These are phyloP conservation scores for Netelia virgata DNA, from an alignment of 2,888 invertebrate species.

Conservation along the genomic window DNA sequence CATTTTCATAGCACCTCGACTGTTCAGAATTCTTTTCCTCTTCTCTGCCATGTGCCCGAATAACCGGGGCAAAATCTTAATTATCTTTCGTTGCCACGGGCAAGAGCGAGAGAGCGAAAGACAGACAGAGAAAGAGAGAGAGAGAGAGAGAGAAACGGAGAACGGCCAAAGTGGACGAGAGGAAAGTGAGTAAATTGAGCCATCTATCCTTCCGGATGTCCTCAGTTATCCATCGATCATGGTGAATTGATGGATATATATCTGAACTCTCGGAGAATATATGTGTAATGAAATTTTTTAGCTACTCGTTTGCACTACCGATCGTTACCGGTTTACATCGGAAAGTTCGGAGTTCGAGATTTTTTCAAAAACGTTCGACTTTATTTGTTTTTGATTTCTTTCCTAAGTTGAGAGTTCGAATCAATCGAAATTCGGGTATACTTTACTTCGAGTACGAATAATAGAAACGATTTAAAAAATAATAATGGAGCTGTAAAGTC, in stretches of 20 bases:
- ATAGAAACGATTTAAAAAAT: not conserved
- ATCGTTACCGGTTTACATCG: not conserved
- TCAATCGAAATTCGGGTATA: no score
- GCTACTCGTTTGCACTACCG: not conserved
- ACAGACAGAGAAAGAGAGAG: constrained; percentile 10
- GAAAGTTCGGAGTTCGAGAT: not conserved
- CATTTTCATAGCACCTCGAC: constrained; percentile 44
- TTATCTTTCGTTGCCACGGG: constrained; percentile 66
- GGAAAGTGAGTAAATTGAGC: constrained; percentile 59
- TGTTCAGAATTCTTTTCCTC: constrained; percentile 59
- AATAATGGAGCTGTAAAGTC: not conserved
- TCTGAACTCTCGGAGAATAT: constrained; percentile 21
- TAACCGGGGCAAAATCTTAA: constrained; percentile 67
- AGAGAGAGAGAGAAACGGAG: constrained; percentile 19
- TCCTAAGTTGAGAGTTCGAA: no score
- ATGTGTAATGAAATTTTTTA: not conserved
- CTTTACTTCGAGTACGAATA: no score
- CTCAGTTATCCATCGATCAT: constrained; percentile 58
- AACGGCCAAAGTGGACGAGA: not conserved
- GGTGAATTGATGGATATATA: constrained; percentile 60
- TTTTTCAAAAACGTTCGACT: not conserved
- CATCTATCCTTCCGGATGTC: constrained; percentile 61
- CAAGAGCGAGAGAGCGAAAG: constrained; percentile 22
- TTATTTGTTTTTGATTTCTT: no score
- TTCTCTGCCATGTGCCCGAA: constrained; percentile 38